phyloP scores from a whole-genome alignment of 1,140 invertebrate genomes.

The Hypothenemus hampei region DNA sequence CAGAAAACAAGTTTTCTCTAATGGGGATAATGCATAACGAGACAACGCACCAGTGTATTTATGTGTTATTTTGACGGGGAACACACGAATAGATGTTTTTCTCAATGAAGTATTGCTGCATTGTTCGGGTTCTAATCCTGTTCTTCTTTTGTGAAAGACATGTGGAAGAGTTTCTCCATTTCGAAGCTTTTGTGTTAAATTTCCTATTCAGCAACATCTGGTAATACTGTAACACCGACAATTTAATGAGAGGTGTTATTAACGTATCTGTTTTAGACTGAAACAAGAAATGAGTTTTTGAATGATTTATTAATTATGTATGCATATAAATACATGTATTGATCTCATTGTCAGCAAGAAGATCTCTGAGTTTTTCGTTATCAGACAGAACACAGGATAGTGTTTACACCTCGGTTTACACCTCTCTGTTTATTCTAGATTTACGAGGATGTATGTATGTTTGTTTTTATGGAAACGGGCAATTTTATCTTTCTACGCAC shows the following conservation, averaged over 20 bases:
- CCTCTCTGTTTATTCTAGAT: slow-evolving; percentile 23
- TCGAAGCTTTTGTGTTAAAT: background rate
- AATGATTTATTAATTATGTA: background rate
- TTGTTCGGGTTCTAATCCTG: background rate
- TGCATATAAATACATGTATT: background rate
- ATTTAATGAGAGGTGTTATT: background rate
- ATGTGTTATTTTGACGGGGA: background rate
- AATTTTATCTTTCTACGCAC: slow-evolving; percentile 29
- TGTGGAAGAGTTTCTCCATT: background rate
- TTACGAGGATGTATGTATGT: slow-evolving; percentile 26
- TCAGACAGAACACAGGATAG: background rate
- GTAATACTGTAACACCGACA: background rate
- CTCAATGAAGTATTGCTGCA: background rate
- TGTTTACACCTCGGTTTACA: slow-evolving; percentile 24
- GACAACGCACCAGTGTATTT: too few relatives aligned
- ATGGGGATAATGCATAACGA: slow-evolving; percentile 3
- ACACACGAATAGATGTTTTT: background rate
- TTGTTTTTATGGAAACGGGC: slow-evolving; percentile 27
- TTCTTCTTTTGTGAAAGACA: background rate
- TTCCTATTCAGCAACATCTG: background rate
- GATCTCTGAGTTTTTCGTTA: background rate
- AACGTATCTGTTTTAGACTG: background rate
- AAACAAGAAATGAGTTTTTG: background rate
- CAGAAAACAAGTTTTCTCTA: slow-evolving; percentile 6
- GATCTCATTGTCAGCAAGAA: background rate